Percentiles rank a stretch among this genome's conserved stretches.
Conservation (phyloP, 2,797 vertebrate genomes). For the Scomberomorus guttatus region DNA sequence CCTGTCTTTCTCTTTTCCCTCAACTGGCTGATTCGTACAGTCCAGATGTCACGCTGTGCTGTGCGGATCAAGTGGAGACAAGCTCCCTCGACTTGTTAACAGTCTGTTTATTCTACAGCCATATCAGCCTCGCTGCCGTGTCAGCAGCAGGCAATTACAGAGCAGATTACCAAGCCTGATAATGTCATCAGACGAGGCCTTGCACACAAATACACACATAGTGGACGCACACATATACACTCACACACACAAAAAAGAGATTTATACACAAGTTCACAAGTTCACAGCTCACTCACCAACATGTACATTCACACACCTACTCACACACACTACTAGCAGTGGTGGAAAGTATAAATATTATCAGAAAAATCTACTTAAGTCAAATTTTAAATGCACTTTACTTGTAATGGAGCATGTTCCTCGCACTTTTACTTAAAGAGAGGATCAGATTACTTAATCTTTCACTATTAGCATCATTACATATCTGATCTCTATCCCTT, state of each 20-base stretch:
- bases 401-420: too few relatives aligned
- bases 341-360: not conserved
- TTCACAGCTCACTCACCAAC: constrained; percentile 32
- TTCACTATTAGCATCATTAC: not conserved
- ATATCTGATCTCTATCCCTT: not conserved
- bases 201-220: constrained; percentile 26
- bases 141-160: constrained; percentile 76
- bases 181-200: constrained; percentile 70
- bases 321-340: not conserved
- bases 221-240: not conserved
- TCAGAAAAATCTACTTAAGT: too few relatives aligned
- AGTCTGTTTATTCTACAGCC: constrained; percentile 67
- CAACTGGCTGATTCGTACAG: constrained; percentile 17
- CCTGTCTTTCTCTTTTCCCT: not conserved
- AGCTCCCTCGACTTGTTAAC: constrained; percentile 66
- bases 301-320: not conserved
- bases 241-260: constrained; percentile 4
- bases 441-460: too few relatives aligned
- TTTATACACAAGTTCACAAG: constrained; percentile 25
- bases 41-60: constrained; percentile 45
- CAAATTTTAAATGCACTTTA: too few relatives aligned
- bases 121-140: constrained; percentile 56
- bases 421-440: too few relatives aligned
- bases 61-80: constrained; percentile 39
- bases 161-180: constrained; percentile 71